phyloP scores from a whole-genome alignment of 2,797 vertebrate species.

The Echiichthys vipera region DNA sequence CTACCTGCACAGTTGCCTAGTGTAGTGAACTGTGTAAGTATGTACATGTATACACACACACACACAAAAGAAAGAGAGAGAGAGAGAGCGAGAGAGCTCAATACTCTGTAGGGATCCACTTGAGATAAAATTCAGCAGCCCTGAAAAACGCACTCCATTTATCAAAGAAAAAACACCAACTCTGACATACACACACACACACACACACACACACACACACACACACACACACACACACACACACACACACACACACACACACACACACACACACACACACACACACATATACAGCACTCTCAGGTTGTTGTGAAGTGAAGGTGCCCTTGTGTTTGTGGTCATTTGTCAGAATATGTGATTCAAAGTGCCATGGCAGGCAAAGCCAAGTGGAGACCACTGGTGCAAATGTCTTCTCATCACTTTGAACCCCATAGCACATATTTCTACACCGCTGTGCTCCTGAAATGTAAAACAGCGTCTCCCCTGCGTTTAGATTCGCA shows the following conservation, averaged over 20 bases:
- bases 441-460: constrained; percentile 19
- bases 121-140: constrained; percentile 77
- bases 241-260: constrained; percentile 27
- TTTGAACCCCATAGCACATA: constrained; percentile 49
- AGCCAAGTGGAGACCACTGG: constrained; percentile 30
- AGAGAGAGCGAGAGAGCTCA: constrained; percentile 47
- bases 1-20: constrained; percentile 29
- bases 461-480: constrained; percentile 36
- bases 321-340: constrained; percentile 74
- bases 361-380: constrained; percentile 55
- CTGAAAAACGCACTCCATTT: constrained; percentile 73
- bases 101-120: constrained; percentile 63
- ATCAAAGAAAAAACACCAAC: constrained; percentile 65
- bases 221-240: constrained; percentile 15
- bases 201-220: too few species aligned
- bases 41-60: background rate
- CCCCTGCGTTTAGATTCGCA: constrained; percentile 39
- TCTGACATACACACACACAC: constrained; percentile 48
- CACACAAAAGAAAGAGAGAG: constrained; percentile 8
- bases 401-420: constrained; percentile 45
- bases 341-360: constrained; percentile 71
- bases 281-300: constrained; percentile 29
- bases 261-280: constrained; percentile 20
- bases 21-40: background rate
- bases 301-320: constrained; percentile 59